Evolutionary conservation across 1,140 invertebrate species (phyloP), one percentile per base, ranked within the genome.

Genomic region (Eufriesea mexicana): DNA sequence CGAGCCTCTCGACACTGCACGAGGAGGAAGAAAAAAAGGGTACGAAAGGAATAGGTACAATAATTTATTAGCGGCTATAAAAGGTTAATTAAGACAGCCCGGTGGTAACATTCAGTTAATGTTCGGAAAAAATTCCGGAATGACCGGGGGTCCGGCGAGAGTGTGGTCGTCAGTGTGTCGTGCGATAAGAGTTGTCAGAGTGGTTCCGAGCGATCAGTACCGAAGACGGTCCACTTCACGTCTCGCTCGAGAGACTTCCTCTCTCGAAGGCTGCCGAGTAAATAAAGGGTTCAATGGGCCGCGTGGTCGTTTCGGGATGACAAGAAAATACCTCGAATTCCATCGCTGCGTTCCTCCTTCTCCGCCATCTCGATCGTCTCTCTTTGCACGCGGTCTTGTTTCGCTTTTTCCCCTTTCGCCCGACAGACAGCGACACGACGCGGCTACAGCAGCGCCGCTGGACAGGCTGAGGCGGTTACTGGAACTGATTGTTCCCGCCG

Each of bases 241-340:
- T 80, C 79, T 71, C 80, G 74, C 49, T 79, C 61, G 68, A 79
- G 64, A 82, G 74, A 72, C 79, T 89, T 81, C 79, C 72, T 66
- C 59, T 81, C 84, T 71, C 80, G 61, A 47, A 64, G 28, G 51
- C 59, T 81, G 68, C 79, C 78, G 76, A 88, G 88, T 89, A 88
- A 86, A 88, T 89, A 89, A 89, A 89, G 86, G 84, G 84, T 86
- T 89, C 85, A 88, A 86, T 86, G 86, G 86, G 76, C 80, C 77
- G 74, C 74, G 57, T 66, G 77, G 83, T 86, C 76, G 86, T 89
- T 86, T 86, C 86, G 84, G 79, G 62, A 79, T 82, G 84, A 76
- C 73, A 80, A 72, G 81, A 86, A 88, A 89, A 88, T 88, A 84
- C 78, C 84, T 89, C n/a, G 84, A 88, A 89, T 89, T 88, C 88